Conservation (phyloP, 2,888 invertebrate genomes). For the Pemphredon lugubris region DNA sequence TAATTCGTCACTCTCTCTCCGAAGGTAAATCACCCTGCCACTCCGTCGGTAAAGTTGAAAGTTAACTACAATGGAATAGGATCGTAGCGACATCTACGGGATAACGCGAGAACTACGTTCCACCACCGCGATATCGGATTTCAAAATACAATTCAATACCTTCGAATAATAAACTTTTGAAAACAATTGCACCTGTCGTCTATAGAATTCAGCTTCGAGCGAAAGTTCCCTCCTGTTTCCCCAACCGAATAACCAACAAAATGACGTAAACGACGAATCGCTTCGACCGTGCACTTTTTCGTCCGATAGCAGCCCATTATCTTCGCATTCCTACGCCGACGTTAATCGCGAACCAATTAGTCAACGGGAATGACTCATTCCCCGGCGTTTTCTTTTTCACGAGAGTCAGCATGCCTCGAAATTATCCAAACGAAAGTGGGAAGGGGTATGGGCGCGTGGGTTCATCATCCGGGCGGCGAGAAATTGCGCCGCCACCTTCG, state of each 20-base stretch:
- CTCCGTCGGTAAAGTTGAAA: neutral
- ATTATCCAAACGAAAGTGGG: neutral
- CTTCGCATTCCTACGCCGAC: slow-evolving; percentile 5
- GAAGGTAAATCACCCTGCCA: neutral
- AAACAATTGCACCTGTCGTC: no score
- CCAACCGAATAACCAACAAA: no score
- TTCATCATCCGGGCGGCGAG: slow-evolving; percentile 51
- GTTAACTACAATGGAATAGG: neutral
- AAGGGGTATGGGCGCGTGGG: slow-evolving; percentile 35
- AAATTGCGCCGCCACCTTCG: slow-evolving; percentile 34
- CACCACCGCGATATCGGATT: no score
- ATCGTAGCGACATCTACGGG: neutral
- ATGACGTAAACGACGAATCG: no score
- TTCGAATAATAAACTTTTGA: no score
- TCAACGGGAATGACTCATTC: slow-evolving; percentile 37
- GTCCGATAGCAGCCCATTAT: no score
- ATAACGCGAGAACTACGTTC: neutral
- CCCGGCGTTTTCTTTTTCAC: slow-evolving; percentile 18
- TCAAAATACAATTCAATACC: no score
- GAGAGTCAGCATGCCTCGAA: slow-evolving; percentile 13
- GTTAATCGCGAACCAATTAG: slow-evolving; percentile 35
- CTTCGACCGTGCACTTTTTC: no score
- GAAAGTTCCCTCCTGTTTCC: no score
- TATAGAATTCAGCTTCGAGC: no score
- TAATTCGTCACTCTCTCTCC: neutral